Percentiles rank a stretch among this genome's conserved stretches.
These are phyloP conservation scores for Atta texana DNA, from an alignment of 1,140 invertebrate species.

Conservation along the genomic window DNA sequence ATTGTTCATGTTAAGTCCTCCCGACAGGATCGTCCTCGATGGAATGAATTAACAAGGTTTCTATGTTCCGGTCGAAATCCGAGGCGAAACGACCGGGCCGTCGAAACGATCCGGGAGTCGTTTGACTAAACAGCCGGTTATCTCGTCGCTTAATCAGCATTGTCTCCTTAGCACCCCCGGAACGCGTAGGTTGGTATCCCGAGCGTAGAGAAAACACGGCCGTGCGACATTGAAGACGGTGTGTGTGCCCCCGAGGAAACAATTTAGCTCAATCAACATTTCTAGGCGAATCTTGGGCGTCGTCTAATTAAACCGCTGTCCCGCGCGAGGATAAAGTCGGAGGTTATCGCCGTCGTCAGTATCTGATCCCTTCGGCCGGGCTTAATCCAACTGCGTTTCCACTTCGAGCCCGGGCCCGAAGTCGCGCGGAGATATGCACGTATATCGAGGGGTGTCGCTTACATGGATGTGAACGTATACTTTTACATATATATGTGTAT, in stretches of 20 bases:
- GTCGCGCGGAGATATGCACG: slow-evolving; percentile 16
- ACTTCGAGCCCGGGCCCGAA: slow-evolving; percentile 20
- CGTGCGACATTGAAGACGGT: slow-evolving; percentile 12
- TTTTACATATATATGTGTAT: slow-evolving; percentile 35
- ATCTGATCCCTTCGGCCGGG: slow-evolving; percentile 78
- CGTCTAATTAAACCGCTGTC: slow-evolving; percentile 86
- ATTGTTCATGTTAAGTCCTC: slow-evolving; percentile 14
- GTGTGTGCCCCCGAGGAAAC: slow-evolving; percentile 80
- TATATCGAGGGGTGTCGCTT: slow-evolving; percentile 45
- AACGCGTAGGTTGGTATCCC: slow-evolving; percentile 40
- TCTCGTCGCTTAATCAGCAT: slow-evolving; percentile 84
- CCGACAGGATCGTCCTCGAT: background rate
- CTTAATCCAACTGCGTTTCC: slow-evolving; percentile 81
- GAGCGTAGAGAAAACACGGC: background rate
- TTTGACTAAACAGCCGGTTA: slow-evolving; percentile 78
- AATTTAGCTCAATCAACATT: slow-evolving; percentile 87
- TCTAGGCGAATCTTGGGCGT: slow-evolving; percentile 82
- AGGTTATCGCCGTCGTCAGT: slow-evolving; percentile 81
- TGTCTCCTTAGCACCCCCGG: slow-evolving; percentile 79
- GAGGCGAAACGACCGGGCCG: slow-evolving; percentile 51
- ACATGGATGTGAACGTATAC: slow-evolving; percentile 23
- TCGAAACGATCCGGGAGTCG: slow-evolving; percentile 62
- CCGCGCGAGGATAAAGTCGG: slow-evolving; percentile 84
- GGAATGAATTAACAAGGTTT: slow-evolving; percentile 48
- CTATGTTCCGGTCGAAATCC: slow-evolving; percentile 26